Evolutionary conservation across 2,888 invertebrate genomes (phyloP).

Genomic region (Ramazzottius varieornatus): DNA sequence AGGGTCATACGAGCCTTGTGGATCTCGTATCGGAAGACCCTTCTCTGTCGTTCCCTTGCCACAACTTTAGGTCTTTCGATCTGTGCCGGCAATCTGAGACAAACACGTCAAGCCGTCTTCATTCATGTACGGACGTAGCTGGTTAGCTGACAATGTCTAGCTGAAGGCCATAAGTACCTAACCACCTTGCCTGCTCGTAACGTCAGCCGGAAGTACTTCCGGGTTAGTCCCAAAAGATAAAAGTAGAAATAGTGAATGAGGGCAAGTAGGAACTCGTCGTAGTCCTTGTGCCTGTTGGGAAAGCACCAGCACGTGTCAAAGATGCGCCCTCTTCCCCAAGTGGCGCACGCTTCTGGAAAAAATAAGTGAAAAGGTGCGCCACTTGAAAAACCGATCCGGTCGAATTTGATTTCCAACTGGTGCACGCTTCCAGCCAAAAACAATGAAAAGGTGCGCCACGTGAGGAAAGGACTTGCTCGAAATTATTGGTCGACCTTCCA

Average conservation of each 20-base stretch:
- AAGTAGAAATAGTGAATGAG: neutral
- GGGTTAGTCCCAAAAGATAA: neutral
- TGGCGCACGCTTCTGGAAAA: too few relatives aligned
- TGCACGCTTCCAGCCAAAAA: too few relatives aligned
- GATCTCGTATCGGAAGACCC: neutral
- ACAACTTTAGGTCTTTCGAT: neutral
- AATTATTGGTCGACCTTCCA: too few relatives aligned
- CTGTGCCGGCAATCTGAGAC: neutral
- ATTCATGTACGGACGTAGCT: neutral
- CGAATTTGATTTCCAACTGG: too few relatives aligned
- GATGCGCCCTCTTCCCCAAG: too few relatives aligned
- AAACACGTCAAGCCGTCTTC: neutral
- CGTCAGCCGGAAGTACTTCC: neutral
- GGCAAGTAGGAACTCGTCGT: neutral
- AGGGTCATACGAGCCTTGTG: neutral
- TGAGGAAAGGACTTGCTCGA: too few relatives aligned
- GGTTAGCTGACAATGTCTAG: neutral
- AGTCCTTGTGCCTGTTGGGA: neutral
- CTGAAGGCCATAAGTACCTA: neutral
- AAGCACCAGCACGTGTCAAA: too few relatives aligned
- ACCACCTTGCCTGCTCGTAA: neutral
- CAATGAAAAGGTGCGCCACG: too few relatives aligned
- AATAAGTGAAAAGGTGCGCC: neutral
- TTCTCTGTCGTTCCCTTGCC: neutral
- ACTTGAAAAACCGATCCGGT: neutral